Evolutionary conservation across 2,888 invertebrate genomes (phyloP).

Genomic region (Dimorphilus gyrociliatus): DNA sequence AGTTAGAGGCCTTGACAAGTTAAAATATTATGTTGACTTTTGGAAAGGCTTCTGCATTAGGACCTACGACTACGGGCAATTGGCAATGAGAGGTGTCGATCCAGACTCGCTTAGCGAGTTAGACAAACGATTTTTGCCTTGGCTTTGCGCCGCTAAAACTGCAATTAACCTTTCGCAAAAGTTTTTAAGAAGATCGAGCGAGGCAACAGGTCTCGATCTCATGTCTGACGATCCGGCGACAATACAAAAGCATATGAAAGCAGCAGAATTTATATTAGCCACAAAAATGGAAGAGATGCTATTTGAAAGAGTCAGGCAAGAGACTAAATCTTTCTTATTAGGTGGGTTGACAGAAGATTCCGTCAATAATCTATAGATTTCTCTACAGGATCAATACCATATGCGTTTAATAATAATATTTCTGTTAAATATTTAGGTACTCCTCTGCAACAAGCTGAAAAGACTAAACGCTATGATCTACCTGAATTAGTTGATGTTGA

Average conservation of each 20-base stretch:
- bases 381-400: not conserved
- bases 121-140: slow-evolving; percentile 9
- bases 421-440: too few species aligned
- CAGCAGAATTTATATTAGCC: slow-evolving; percentile 11
- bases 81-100: slow-evolving; percentile 9
- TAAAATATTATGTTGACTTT: slow-evolving; percentile 10
- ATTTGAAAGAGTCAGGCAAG: slow-evolving; percentile 6
- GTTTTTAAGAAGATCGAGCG: slow-evolving; percentile 10
- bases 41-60: slow-evolving; percentile 12
- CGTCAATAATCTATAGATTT: not conserved
- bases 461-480: too few species aligned
- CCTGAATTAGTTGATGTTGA: too few species aligned
- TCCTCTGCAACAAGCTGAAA: too few species aligned
- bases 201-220: slow-evolving; percentile 10
- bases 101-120: slow-evolving; percentile 7
- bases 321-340: slow-evolving; percentile 1
- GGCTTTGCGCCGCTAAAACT: slow-evolving; percentile 10
- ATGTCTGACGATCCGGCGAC: slow-evolving; percentile 6
- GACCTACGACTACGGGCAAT: slow-evolving; percentile 9
- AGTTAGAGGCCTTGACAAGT: slow-evolving; percentile 9
- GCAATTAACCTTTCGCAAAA: slow-evolving; percentile 9
- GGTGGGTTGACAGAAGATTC: not conserved
- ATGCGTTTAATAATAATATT: not conserved
- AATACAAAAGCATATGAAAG: slow-evolving; percentile 11
- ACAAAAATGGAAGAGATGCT: slow-evolving; percentile 11